Evolutionary conservation across 2,113 vertebrate species (phyloP).

Genomic region (Paradisaea rubra): DNA sequence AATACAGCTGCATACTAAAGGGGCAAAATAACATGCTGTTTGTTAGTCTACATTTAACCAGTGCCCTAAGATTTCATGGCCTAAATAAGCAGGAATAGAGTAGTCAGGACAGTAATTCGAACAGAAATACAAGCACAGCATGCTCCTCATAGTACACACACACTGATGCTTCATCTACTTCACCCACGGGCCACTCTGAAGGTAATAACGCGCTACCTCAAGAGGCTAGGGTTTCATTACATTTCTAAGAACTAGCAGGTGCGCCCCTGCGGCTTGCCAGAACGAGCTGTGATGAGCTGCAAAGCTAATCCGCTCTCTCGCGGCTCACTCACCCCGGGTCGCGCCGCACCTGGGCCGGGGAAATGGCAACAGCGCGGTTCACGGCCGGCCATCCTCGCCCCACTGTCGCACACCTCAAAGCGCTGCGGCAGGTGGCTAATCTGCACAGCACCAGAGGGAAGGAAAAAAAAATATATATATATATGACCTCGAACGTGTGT

Average conservation of each 20-base stretch:
- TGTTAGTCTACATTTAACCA: background rate
- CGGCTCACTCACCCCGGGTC: background rate
- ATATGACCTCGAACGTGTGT: background rate
- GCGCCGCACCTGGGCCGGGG: background rate
- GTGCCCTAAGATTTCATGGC: background rate
- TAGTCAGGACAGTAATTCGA: slow-evolving; percentile 22
- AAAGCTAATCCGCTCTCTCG: slow-evolving; percentile 13
- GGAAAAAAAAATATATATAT: too few species aligned
- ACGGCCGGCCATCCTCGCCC: background rate
- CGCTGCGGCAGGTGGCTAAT: background rate
- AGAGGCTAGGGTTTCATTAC: slow-evolving; percentile 27
- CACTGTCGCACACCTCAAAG: background rate
- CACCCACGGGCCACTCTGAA: slow-evolving; percentile 30
- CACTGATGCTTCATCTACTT: slow-evolving; percentile 21
- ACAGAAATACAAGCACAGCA: slow-evolving; percentile 22
- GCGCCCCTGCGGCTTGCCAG: slow-evolving; percentile 11
- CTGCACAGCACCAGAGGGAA: background rate
- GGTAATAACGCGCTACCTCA: slow-evolving; percentile 30
- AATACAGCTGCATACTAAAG: background rate
- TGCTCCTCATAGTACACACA: background rate
- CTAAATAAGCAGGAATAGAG: background rate
- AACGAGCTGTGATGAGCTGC: background rate
- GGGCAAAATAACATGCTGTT: background rate
- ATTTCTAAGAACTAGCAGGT: slow-evolving; percentile 38
- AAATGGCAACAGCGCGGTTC: background rate